Evolutionary conservation across 2,113 vertebrate species (phyloP), one percentile per base, ranked within the genome.

Genomic region (Muntiacus muntjak): DNA sequence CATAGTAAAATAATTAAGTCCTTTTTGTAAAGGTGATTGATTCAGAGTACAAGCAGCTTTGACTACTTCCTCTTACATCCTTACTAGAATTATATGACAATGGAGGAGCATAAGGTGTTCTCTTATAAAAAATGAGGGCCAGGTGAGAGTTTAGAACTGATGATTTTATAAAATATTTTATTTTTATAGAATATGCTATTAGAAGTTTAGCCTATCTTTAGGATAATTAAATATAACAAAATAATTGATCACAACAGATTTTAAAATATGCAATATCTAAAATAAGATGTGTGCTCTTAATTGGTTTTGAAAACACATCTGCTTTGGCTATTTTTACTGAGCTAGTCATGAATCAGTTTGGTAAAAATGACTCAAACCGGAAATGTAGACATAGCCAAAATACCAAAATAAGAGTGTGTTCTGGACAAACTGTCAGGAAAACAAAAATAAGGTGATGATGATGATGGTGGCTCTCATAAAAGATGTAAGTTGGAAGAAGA

Each of bases 1-100:
- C 21, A 43, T 90, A 91, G 89, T 92, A 82, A 97, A 97, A 94
- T 93, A 96, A 95, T 78, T 74, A 83, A 60, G 60, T 82, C 90
- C 52, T 83, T 88, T 95, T 97, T 95, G 78, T 82, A 88, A 78
- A 88, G 28, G 45, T 83, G 10, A 11, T 92, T 45, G 62, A 67
- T 87, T 95, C 40, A 91, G 76, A 97, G 36, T 52, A 40, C 2
- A 3, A 74, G 52, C 52, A 54, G 67, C 25, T 74, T 86, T 84
- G 57, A 55, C 50, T 33, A 10, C 67, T 83, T 71, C 40, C 89
- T 92, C 82, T 40, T 78, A 28, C 30, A 47, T 43, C 33, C 36
- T 96, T 88, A 47, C 5, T 36, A 52, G 82, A 97, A 83, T 83
- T 54, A 82, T 16, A 4, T n/a, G 12, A 79, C 1, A 67, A 8